phyloP scores from a whole-genome alignment of 1,140 invertebrate species.

The Neodiprion pinetum region DNA sequence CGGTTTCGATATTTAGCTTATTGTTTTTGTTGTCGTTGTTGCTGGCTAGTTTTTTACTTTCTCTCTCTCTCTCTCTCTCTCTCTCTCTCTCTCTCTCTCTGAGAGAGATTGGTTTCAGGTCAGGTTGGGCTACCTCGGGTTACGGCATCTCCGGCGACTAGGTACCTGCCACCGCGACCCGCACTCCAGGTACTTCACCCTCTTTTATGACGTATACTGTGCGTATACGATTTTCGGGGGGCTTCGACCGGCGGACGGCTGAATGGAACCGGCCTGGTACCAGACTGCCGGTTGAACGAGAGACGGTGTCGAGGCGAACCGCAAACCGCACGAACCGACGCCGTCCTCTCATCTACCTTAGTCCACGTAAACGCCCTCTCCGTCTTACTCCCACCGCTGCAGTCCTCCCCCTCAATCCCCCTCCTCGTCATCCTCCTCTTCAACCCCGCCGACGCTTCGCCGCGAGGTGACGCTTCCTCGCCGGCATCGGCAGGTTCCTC shows the following conservation, averaged over 20 bases:
- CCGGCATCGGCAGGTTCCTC: constrained; percentile 38
- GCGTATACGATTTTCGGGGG: too few species aligned
- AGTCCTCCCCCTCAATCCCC: constrained; percentile 20
- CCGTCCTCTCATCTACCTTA: constrained; percentile 2
- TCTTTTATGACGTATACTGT: too few species aligned
- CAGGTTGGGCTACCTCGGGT: too few species aligned
- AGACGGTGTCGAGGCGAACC: not conserved
- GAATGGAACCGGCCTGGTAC: too few species aligned
- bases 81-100: not conserved
- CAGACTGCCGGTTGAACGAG: too few species aligned
- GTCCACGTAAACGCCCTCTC: constrained; percentile 12
- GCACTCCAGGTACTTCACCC: too few species aligned
- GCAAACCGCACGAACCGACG: constrained; percentile 1
- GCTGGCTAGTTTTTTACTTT: not conserved
- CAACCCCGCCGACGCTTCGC: not conserved
- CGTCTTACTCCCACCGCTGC: constrained; percentile 33
- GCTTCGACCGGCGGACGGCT: too few species aligned
- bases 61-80: constrained; percentile 7
- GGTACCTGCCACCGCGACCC: too few species aligned
- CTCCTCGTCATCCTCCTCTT: constrained; percentile 4
- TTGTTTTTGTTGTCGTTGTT: too few species aligned
- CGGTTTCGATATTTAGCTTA: not conserved
- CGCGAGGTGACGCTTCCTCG: not conserved
- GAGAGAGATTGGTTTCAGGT: not conserved
- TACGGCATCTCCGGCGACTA: too few species aligned